Percentiles rank a stretch among this genome's conserved stretches.
Evolutionary conservation across 2,888 invertebrate genomes (phyloP).

Genomic region (Azorinus chamasolen): DNA sequence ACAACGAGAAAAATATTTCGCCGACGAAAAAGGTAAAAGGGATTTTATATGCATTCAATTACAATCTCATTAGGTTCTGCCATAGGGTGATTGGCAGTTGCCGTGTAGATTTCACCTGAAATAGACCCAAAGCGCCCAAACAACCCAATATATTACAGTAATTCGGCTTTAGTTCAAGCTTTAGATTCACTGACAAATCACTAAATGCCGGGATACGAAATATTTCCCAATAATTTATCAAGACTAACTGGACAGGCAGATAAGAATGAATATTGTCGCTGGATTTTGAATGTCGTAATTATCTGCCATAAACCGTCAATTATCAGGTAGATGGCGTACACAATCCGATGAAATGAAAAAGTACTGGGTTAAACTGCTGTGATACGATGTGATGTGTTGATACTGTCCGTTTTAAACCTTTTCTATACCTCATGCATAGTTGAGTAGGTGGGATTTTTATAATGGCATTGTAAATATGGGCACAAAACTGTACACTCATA

Average conservation of each 20-base stretch:
- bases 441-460: too few species aligned
- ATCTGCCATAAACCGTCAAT: constrained; percentile 47
- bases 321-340: constrained; percentile 30
- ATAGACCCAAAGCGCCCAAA: constrained; percentile 13
- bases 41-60: too few species aligned
- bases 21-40: too few species aligned
- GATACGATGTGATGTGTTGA: too few species aligned
- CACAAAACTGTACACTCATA: too few species aligned
- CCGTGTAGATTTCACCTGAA: too few species aligned
- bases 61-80: too few species aligned
- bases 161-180: constrained; percentile 24
- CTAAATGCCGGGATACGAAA: constrained; percentile 26
- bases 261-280: constrained; percentile 33
- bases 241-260: constrained; percentile 25
- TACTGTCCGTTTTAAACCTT: too few species aligned
- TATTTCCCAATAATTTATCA: constrained; percentile 33
- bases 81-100: too few species aligned
- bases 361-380: not conserved
- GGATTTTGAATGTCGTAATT: constrained; percentile 42
- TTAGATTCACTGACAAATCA: constrained; percentile 11
- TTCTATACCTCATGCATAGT: too few species aligned
- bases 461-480: too few species aligned
- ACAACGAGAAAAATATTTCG: too few species aligned
- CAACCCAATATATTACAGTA: constrained; percentile 39
- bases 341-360: not conserved